phyloP scores from a whole-genome alignment of 2,888 invertebrate species.

The Notocelia uddmanniana region DNA sequence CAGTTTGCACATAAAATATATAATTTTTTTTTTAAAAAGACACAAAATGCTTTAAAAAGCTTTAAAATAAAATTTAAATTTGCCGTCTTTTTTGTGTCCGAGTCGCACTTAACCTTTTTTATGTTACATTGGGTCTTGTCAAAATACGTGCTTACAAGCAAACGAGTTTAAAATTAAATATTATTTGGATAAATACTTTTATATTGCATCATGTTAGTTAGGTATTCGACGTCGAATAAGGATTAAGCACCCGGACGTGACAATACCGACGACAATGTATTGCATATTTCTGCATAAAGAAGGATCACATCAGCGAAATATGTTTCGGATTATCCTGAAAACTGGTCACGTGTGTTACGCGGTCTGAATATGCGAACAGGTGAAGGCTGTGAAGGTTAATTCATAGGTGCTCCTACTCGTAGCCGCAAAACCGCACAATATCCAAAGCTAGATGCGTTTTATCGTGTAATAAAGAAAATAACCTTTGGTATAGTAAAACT shows the following conservation, averaged over 20 bases:
- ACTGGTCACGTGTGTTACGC: constrained; percentile 24
- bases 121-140: too few relatives aligned
- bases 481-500: too few relatives aligned
- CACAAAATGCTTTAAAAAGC: too few relatives aligned
- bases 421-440: not conserved
- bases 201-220: not conserved
- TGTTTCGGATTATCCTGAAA: constrained; percentile 18
- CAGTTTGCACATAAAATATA: too few relatives aligned
- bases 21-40: too few relatives aligned
- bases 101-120: too few relatives aligned
- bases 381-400: constrained; percentile 8
- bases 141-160: too few relatives aligned
- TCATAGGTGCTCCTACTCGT: not conserved
- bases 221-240: not conserved
- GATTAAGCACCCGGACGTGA: not conserved
- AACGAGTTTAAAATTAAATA: too few relatives aligned
- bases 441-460: not conserved
- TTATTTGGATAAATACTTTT: too few relatives aligned
- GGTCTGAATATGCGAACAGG: not conserved
- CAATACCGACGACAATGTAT: not conserved
- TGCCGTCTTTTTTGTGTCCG: too few relatives aligned
- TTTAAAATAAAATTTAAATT: too few relatives aligned
- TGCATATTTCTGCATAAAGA: not conserved
- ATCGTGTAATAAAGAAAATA: not conserved
- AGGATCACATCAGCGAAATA: constrained; percentile 8